Evolutionary conservation across 2,797 vertebrate genomes (phyloP).

Genomic region (Alosa sapidissima): DNA sequence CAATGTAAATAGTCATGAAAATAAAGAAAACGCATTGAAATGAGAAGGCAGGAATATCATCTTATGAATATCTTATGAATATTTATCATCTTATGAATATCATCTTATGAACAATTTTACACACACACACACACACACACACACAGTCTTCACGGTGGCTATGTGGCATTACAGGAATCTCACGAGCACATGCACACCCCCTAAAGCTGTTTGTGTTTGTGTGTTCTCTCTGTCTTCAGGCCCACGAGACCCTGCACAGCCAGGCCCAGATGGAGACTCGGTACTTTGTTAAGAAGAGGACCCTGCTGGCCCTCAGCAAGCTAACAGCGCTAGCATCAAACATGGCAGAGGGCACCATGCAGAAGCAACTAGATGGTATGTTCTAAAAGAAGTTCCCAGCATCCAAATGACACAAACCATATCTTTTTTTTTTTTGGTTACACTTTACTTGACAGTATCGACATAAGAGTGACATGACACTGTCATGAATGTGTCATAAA

Average conservation of each 20-base stretch:
- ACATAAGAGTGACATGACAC: too few relatives aligned
- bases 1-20: too few relatives aligned
- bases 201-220: background rate
- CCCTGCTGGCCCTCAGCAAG: constrained; percentile 94
- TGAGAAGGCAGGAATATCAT: too few relatives aligned
- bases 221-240: constrained; percentile 69
- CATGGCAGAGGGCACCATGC: constrained; percentile 76
- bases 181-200: too few relatives aligned
- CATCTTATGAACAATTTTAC: too few relatives aligned
- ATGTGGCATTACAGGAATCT: background rate
- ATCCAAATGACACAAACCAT: background rate
- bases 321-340: constrained; percentile 86
- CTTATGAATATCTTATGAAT: too few relatives aligned
- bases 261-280: constrained; percentile 86
- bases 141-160: background rate
- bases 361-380: constrained; percentile 86
- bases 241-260: constrained; percentile 83
- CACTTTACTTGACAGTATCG: too few relatives aligned
- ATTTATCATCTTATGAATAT: too few relatives aligned
- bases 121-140: background rate
- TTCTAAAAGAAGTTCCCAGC: background rate
- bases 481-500: too few relatives aligned
- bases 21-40: too few relatives aligned
- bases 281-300: constrained; percentile 96
- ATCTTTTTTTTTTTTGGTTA: background rate